Conservation (phyloP, 2,797 vertebrate species). For the Rhabdomys pumilio region DNA sequence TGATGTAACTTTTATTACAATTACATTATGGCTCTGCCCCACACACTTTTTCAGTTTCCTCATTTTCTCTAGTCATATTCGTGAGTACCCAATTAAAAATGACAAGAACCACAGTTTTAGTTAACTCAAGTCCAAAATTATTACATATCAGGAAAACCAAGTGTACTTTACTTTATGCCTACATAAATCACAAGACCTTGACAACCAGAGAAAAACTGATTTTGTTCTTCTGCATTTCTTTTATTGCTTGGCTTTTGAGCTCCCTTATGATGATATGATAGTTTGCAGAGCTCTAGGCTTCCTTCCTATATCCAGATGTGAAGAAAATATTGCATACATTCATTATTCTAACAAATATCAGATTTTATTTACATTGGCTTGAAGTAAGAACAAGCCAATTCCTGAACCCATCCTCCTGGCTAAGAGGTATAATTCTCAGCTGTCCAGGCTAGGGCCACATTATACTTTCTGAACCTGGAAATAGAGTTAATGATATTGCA, state of each 20-base stretch:
- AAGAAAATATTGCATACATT: not conserved
- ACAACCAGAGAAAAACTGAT: not conserved
- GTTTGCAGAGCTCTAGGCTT: not conserved
- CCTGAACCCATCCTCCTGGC: not conserved
- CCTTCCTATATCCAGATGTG: not conserved
- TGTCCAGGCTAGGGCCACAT: not conserved
- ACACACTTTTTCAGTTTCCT: not conserved
- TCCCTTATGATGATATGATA: not conserved
- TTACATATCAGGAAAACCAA: not conserved
- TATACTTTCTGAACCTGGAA: not conserved
- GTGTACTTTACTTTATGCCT: not conserved
- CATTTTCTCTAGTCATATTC: slow-evolving; percentile 29
- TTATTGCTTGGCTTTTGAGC: slow-evolving; percentile 3
- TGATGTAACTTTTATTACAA: not conserved
- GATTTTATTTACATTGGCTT: not conserved
- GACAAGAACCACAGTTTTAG: not conserved
- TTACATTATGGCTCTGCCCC: not conserved
- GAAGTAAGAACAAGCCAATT: not conserved
- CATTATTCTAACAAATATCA: not conserved
- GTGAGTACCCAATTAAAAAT: not conserved
- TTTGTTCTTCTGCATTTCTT: slow-evolving; percentile 23
- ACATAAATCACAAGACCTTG: not conserved
- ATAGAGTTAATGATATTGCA: not conserved
- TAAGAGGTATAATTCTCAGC: not conserved
- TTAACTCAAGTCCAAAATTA: not conserved